Evolutionary conservation across 2,888 invertebrate genomes (phyloP), one percentile per base, ranked within the genome.

Genomic region (Ormyrus pomaceus): DNA sequence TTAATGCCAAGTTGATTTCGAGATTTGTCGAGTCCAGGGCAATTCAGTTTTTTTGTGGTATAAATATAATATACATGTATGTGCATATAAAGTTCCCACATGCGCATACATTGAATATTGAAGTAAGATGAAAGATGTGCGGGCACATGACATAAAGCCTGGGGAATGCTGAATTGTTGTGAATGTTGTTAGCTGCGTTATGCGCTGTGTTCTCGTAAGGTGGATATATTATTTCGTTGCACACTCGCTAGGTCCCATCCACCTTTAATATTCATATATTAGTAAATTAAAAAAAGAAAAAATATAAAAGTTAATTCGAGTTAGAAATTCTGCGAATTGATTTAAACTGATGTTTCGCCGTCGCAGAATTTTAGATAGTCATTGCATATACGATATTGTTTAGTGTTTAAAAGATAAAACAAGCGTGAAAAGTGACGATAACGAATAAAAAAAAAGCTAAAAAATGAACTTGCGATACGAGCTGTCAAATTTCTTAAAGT

Each of bases 101-200:
- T 73, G 73, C 71, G 77, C 59, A 81, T 71, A 72, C 71, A 80
- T 68, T 62, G 34, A 76, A 72, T 77, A 77, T 79, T 70, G 51
- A 50, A 34, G 55, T 79, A 78, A 82, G 79, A 82, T 81, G 79
- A 81, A 81, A 80, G 72, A 78, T 84, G 80, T 84, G 82, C 84
- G 82, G 84, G 86, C 84, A 84, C 83, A 83, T 83, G 83, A 83
- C 81, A 84, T 83, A 80, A 73, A 83, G 85, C 83, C 85, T 85
- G 84, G 80, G 83, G 83, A 86, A 86, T 85, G 84, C 83, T 84
- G 83, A 86, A 80, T 84, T 85, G 83, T 86, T 83, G 85, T 86
- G 85, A 83, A 85, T 86, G 84, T 86, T 86, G 82, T 86, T 88
- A 85, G 84, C 84, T 87, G 86, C 85, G 84, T 86, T 86, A 84